Conservation (phyloP, 2,113 vertebrate genomes). For the Chelonoidis abingdonii region DNA sequence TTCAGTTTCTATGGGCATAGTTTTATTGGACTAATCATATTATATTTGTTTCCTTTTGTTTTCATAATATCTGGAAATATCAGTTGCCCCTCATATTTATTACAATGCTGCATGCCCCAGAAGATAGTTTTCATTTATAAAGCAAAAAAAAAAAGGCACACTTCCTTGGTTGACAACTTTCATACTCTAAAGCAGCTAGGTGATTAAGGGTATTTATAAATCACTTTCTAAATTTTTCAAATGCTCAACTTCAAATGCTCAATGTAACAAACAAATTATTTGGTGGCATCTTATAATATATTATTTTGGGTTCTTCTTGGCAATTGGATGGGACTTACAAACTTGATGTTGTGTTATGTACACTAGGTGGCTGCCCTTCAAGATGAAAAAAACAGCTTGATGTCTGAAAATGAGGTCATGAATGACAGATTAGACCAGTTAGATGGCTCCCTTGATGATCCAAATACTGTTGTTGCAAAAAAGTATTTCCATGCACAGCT, state of each 20-base stretch:
- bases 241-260: not conserved
- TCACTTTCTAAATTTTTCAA: conserved; percentile 27
- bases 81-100: conserved; percentile 13
- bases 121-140: conserved; percentile 10
- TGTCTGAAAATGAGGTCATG: conserved; percentile 95
- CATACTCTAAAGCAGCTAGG: conserved; percentile 53
- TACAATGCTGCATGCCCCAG: conserved; percentile 9
- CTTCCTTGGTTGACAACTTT: conserved; percentile 42
- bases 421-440: conserved; percentile 94
- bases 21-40: not conserved
- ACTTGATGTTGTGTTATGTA: conserved; percentile 47
- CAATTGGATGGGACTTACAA: not conserved
- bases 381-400: conserved; percentile 92
- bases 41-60: not conserved
- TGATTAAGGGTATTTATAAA: conserved; percentile 51
- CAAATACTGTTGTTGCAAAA: conserved; percentile 87
- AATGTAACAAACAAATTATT: conserved; percentile 46
- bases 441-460: conserved; percentile 91
- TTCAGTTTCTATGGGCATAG: not conserved
- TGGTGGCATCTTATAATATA: conserved; percentile 13
- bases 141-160: not conserved
- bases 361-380: conserved; percentile 92
- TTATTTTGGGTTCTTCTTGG: not conserved
- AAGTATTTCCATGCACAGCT: conserved; percentile 92
- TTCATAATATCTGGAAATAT: not conserved